Conservation (phyloP, 2,113 vertebrate species). For the Atrichornis clamosus region DNA sequence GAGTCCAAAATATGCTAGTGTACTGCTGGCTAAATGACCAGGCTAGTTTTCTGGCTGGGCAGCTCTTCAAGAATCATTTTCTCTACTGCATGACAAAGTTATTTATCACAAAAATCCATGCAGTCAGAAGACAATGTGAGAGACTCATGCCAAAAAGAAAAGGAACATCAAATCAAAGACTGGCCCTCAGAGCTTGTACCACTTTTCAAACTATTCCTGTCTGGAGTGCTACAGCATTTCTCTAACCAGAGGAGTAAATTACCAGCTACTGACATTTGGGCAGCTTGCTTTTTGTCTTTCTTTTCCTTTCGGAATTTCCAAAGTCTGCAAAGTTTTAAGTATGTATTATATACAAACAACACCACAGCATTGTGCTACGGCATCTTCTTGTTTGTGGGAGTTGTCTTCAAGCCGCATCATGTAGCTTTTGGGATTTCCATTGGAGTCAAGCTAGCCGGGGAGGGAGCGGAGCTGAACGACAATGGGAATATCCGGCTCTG, state of each 20-base stretch:
- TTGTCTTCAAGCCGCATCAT: background rate
- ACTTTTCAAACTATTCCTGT: background rate
- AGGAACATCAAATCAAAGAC: background rate
- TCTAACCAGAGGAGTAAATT: background rate
- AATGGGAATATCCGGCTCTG: slow-evolving; percentile 6
- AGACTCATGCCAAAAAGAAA: background rate
- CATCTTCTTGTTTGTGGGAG: background rate
- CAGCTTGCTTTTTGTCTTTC: background rate
- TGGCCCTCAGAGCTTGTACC: background rate
- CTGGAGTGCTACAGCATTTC: background rate
- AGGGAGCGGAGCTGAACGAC: background rate
- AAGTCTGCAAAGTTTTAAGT: background rate
- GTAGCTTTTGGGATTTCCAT: background rate
- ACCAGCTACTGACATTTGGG: background rate
- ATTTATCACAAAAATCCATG: background rate
- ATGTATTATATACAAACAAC: background rate
- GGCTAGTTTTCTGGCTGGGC: background rate
- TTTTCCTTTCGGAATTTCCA: background rate
- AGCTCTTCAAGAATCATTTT: background rate
- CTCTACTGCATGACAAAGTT: background rate
- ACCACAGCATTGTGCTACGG: background rate
- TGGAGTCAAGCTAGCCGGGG: background rate
- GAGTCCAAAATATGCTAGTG: background rate
- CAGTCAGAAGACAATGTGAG: background rate
- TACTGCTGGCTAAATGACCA: background rate